Base-by-base conservation (phyloP, 2,888 invertebrate species). In the Masnerella sp. region DNA sequence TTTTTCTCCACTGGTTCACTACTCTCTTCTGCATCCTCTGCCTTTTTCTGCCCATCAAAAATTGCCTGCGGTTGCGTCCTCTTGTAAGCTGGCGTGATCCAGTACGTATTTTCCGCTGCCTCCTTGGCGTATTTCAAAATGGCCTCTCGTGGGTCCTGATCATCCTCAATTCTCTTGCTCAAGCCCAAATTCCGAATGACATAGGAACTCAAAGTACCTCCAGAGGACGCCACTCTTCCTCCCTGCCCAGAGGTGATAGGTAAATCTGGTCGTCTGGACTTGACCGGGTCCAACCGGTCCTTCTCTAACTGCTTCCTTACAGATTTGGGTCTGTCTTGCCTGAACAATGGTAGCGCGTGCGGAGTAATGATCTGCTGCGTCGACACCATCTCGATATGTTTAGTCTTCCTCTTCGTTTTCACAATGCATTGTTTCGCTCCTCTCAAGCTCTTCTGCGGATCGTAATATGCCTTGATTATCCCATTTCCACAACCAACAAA, bases 351-450 rank as follows among this genome's bases (percentile, higher is more conserved):
- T 65, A 99, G 88, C 0, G 99, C 96, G 84, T 98, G 96, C 0
- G 98, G 99, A 0, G 99, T 98, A 7, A 99, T 96, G 36, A 99
- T 96, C 84, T 98, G 96, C 78, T 96, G 95, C 0, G 95, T 93
- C 51, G 96, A 94, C 54, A 97, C 92, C 61, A 97, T 93, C 87
- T 98, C 97, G 0, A 94, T 91, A 2, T 95, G 93, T 77, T 94
- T 93, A 18, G 92, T 92, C 84, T 94, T 95, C 54, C 94, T 91
- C 78, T 93, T 92, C 0, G 91, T 91, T 86, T 96, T 97, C 0
- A 94, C 92, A 2, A 95, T 94, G 83, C 97, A 98, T 0, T 97
- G 87, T 81, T 96, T 95, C 0, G 98, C 98, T 0, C 99, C 99
- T 2, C 97, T 90, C 64, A 95, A 90, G 83, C 97, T 98, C 38